These are phyloP conservation scores for Zaprionus lachaisei DNA, from an alignment of 1,140 invertebrate species.

Conservation along the genomic window DNA sequence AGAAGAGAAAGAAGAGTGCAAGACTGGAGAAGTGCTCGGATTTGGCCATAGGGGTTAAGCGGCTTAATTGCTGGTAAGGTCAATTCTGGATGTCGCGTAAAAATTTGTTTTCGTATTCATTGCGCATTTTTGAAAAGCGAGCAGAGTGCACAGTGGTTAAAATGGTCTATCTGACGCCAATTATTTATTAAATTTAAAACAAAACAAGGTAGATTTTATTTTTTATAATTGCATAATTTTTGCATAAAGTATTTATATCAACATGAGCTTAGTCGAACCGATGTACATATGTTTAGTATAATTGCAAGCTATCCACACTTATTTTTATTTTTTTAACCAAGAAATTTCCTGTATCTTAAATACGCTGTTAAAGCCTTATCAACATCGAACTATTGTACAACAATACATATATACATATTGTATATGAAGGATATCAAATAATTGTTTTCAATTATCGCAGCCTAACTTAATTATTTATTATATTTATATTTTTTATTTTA, in stretches of 20 bases:
- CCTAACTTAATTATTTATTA: no score
- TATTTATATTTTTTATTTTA: no score
- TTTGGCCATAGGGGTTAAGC: conserved; percentile 60
- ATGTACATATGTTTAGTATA: no score
- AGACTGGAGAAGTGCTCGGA: conserved; percentile 22
- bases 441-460: no score
- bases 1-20: background rate
- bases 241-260: background rate
- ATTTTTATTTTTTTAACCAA: no score
- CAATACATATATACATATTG: no score
- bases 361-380: no score
- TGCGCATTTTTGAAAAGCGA: conserved; percentile 20
- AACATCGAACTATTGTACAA: no score
- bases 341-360: no score
- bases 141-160: background rate
- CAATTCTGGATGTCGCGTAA: conserved; percentile 52
- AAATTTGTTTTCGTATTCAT: conserved; percentile 41
- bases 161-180: background rate
- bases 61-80: conserved; percentile 79
- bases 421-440: no score
- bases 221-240: background rate
- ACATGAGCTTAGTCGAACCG: no score
- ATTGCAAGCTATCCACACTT: no score
- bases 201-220: background rate
- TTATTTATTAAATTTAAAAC: background rate